These are phyloP conservation scores for Amiota communis DNA, from an alignment of 2,888 invertebrate genomes.

Conservation along the genomic window DNA sequence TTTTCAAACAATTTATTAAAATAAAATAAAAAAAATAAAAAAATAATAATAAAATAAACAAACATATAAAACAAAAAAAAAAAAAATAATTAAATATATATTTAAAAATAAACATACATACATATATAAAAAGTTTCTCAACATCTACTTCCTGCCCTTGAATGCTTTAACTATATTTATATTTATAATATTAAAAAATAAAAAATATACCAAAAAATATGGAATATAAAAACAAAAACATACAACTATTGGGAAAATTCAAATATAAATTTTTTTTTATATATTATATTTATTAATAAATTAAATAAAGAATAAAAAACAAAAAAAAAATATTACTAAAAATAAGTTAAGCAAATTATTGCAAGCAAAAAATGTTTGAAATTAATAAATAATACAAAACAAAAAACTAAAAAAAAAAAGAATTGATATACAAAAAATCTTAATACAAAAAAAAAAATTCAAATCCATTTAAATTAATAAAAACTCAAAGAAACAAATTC, in stretches of 20 bases:
- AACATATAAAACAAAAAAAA: too few relatives aligned
- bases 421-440: conserved; percentile 52
- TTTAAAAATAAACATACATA: too few relatives aligned
- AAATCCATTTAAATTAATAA: conserved; percentile 47
- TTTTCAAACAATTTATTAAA: background rate
- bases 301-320: conserved; percentile 23
- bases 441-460: conserved; percentile 46
- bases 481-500: conserved; percentile 56
- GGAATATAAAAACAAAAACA: background rate
- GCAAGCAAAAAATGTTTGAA: conserved; percentile 25
- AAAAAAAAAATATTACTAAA: conserved; percentile 30
- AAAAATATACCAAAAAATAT: too few relatives aligned
- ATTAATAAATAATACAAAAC: conserved; percentile 39
- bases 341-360: conserved; percentile 20
- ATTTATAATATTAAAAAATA: background rate
- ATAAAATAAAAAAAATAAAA: conserved; percentile 36
- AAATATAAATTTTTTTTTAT: conserved; percentile 43
- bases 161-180: conserved; percentile 61
- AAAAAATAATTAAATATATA: too few relatives aligned
- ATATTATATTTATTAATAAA: conserved; percentile 49
- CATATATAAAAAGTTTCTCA: conserved; percentile 51
- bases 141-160: conserved; percentile 67
- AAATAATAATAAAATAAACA: too few relatives aligned
- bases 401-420: conserved; percentile 66
- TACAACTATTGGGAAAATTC: conserved; percentile 22